Evolutionary conservation across 2,797 vertebrate genomes (phyloP).

Genomic region (Sebastiscus albofasciatus): DNA sequence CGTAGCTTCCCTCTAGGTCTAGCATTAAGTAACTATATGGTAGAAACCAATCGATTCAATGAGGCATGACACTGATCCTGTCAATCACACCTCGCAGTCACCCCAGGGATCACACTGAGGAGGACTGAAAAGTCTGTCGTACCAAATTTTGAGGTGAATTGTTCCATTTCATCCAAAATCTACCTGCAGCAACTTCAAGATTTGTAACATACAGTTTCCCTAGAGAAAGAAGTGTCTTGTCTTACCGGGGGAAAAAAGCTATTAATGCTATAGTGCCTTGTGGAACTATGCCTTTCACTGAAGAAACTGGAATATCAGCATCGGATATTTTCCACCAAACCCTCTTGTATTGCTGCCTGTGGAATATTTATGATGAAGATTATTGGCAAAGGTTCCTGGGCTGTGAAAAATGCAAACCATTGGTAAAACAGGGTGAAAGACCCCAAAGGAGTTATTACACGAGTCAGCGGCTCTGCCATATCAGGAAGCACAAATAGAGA

Average conservation of each 20-base stretch:
- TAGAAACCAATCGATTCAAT: conserved; percentile 30
- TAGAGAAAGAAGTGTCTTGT: not conserved
- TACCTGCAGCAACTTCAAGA: not conserved
- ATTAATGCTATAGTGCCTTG: not conserved
- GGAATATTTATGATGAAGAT: conserved; percentile 68
- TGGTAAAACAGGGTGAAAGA: conserved; percentile 62
- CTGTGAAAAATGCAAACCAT: conserved; percentile 67
- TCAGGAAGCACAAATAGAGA: conserved; percentile 61
- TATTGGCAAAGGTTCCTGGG: conserved; percentile 60
- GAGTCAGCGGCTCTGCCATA: conserved; percentile 68
- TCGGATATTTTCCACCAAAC: conserved; percentile 7
- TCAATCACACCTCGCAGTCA: conserved; percentile 28
- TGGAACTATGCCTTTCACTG: not conserved
- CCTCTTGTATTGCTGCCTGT: conserved; percentile 24
- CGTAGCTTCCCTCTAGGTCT: not conserved
- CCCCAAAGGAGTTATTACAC: conserved; percentile 72
- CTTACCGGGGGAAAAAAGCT: not conserved
- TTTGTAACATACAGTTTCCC: not conserved
- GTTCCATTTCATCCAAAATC: not conserved
- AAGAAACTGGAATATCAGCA: conserved; percentile 26
- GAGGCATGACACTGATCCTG: conserved; percentile 22
- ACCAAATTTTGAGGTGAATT: conserved; percentile 10
- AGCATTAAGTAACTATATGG: not conserved
- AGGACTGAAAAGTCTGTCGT: conserved; percentile 6
- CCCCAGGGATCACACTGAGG: not conserved